These are phyloP conservation scores for Martes martes DNA, from an alignment of 2,113 vertebrate species.

Conservation along the genomic window DNA sequence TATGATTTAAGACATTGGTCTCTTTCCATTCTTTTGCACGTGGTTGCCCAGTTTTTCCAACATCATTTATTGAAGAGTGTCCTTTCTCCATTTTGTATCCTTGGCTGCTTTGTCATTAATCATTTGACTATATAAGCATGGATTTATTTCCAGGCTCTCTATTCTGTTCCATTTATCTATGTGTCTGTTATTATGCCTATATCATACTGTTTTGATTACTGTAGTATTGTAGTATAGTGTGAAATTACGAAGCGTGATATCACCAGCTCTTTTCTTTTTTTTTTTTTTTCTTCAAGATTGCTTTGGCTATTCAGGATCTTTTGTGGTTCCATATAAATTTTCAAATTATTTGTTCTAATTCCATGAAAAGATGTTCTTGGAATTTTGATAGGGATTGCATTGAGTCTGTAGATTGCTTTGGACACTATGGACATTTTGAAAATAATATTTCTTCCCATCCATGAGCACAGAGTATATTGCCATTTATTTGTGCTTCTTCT, in stretches of 20 bases:
- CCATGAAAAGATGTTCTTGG: background rate
- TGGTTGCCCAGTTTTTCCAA: background rate
- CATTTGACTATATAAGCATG: background rate
- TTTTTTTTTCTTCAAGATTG: background rate
- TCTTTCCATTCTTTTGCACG: background rate
- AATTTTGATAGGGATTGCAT: background rate
- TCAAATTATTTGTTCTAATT: background rate
- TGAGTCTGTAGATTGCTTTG: background rate
- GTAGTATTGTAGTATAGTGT: background rate
- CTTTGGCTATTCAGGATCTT: background rate
- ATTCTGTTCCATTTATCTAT: background rate
- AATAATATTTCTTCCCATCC: background rate
- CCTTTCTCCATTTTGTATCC: background rate
- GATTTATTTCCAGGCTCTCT: background rate
- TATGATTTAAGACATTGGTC: background rate
- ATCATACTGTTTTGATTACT: background rate
- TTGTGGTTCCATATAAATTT: background rate
- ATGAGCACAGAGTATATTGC: background rate
- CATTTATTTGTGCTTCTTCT: background rate
- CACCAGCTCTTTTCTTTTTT: background rate
- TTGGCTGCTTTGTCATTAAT: background rate
- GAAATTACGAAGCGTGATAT: background rate
- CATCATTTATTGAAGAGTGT: background rate
- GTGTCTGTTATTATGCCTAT: background rate
- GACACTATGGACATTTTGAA: background rate